Evolutionary conservation across 2,113 vertebrate genomes (phyloP).

Genomic region (Phalacrocorax pelagicus): DNA sequence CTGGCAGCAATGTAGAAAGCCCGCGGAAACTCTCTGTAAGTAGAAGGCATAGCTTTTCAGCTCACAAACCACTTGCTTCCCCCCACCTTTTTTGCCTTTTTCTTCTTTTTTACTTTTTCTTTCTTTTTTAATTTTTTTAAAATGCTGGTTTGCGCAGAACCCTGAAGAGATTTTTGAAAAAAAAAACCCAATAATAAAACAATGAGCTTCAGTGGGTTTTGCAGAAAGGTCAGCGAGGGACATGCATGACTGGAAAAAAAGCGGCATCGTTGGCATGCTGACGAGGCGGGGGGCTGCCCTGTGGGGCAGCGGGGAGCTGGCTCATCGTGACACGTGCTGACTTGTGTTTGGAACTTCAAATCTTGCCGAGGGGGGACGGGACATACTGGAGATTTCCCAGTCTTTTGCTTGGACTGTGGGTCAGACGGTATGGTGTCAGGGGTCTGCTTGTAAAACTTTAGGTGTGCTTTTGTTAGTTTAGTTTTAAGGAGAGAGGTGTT

Average conservation of each 20-base stretch:
- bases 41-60: slow-evolving; percentile 43
- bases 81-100: neutral
- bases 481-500: neutral
- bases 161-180: neutral
- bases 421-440: neutral
- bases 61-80: neutral
- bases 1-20: slow-evolving; percentile 29
- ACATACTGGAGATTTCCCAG: neutral
- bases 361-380: neutral
- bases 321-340: accelerated
- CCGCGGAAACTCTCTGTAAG: slow-evolving; percentile 36
- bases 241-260: neutral
- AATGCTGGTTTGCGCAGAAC: neutral
- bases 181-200: neutral
- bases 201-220: neutral
- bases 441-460: neutral
- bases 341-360: neutral
- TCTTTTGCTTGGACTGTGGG: neutral
- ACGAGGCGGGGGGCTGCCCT: neutral
- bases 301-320: neutral
- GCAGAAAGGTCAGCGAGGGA: neutral
- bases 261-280: neutral
- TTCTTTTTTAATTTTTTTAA: too few species aligned
- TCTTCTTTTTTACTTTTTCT: neutral
- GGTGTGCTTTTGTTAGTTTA: neutral